Evolutionary conservation across 2,113 vertebrate genomes (phyloP).

Genomic region (Rhea americana): DNA sequence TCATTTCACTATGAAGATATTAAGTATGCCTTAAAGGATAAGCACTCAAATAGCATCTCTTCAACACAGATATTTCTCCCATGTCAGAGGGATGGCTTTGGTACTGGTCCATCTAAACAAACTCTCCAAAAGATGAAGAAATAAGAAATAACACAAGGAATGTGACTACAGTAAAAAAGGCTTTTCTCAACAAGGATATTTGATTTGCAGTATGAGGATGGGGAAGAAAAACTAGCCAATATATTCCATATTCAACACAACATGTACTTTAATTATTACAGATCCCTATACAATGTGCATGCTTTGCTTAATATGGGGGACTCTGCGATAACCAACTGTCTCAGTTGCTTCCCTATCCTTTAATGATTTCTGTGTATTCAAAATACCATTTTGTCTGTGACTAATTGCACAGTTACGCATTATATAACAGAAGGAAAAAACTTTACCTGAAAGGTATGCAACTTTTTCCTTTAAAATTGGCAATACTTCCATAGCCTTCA

Average conservation of each 20-base stretch:
- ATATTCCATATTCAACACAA: not conserved
- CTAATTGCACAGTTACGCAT: not conserved
- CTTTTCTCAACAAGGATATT: not conserved
- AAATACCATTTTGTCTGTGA: not conserved
- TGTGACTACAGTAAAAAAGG: not conserved
- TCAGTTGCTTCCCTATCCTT: not conserved
- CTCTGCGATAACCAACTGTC: not conserved
- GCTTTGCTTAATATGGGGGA: not conserved
- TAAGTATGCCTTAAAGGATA: not conserved
- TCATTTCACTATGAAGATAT: not conserved
- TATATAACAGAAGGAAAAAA: not conserved
- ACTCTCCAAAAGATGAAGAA: not conserved
- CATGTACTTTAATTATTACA: not conserved
- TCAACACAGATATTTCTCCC: not conserved
- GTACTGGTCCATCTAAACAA: not conserved
- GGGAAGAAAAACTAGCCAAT: not conserved
- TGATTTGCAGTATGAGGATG: not conserved
- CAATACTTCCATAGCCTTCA: slow-evolving; percentile 96
- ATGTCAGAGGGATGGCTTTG: not conserved
- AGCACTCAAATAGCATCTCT: not conserved
- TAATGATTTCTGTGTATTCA: not conserved
- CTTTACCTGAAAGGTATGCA: slow-evolving; percentile 94
- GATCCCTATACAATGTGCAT: not conserved
- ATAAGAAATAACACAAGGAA: not conserved
- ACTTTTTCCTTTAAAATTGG: slow-evolving; percentile 98